Base-by-base conservation (phyloP, 2,888 invertebrate genomes). In the Stenurella melanura region DNA sequence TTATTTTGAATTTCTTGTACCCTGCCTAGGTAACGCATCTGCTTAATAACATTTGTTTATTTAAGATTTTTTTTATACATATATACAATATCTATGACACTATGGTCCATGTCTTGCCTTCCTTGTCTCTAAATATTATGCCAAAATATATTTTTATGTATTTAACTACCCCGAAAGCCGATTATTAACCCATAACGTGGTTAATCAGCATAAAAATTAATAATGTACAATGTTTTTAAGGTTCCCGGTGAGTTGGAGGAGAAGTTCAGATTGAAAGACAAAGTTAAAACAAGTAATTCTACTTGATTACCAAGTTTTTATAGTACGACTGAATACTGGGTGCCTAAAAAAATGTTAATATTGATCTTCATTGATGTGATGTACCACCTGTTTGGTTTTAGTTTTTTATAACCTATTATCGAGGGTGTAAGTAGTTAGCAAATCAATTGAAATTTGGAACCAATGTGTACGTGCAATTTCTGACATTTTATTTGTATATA, bases 161-260 rank as follows among this genome's bases (percentile, higher is more conserved):
- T 34, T 34, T 42, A 42, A 4, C 15, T 50, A 17, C 50, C 50
- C 15, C 50, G 7, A 50, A n/a, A n/a, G 50, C 30, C 6, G 12
- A 50, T 15, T 50, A 7, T 50, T n/a, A 50, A 50, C n/a, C n/a
- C 4, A 15, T 50, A 50, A 42, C 12, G 34, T 38, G 64, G 19
- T 74, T 74, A 58, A 69, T 76, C 60, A 72, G 50, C 58, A 56
- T 10, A 74, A 73, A 42, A 64, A 74, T 70, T 73, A 77, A 79
- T 81, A 64, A 69, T 73, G 18, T 3, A 71, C 21, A 63, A 77
- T 80, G 68, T 83, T 90, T 91, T 91, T 87, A 91, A 92, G 92
- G 90, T 92, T 83, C 92, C 92, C 79, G 93, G 93, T 81, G 90
- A 91, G 84, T 89, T 93, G 85, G 92, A 92, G 85, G 92, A 92